Base-by-base conservation (phyloP, 2,797 vertebrate genomes). In the Eulemur mongoz region DNA sequence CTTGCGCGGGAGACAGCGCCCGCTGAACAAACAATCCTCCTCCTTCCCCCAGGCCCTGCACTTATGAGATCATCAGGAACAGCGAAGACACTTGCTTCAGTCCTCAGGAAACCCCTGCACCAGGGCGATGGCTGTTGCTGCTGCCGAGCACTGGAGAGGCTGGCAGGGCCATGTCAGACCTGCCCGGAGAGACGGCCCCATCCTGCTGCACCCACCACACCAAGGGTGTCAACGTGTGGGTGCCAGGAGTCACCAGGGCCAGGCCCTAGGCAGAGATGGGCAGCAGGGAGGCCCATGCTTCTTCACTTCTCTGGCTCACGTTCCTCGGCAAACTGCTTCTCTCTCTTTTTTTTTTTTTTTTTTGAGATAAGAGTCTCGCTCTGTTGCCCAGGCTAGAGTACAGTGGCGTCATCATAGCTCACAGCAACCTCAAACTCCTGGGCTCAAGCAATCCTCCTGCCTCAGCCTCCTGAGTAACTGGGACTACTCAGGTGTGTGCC, bases 101-200 rank as follows among this genome's bases (percentile, higher is more conserved):
- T 50, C 63, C 54, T 50, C 11, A 32, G n/a, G 43, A 89, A 30
- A 48, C 32, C 54, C 35, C 32, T 69, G 54, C 84, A 22, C 32
- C 5, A 18, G 38, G 57, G 73, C 27, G 5, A 10, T 4, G 45
- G 83, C 63, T 9, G 2, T 13, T 1, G 23, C 43, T 40, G 54
- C 59, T 4, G 14, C 27, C 59, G 35, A 38, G 30, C 57, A 13
- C 22, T 35, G 63, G 27, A 23, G 45, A 75, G 83, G 23, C 7
- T 27, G 2, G 48, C 48, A 75, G 17, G 69, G 38, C 45, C 38
- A 0, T 23, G 32, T 9, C 11, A 80, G 50, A 83, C n/a, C 20
- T 1, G 32, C 4, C 0, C 2, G 59, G 35, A 52, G 54, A 48
- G 38, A 23, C 2, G n/a, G 5, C 43, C 87, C 45, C 2, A 4